A percentile compares a stretch with the other conserved stretches of the same genome.
These are phyloP conservation scores for Orthosia cruda DNA, from an alignment of 2,888 invertebrate species.

Conservation along the genomic window DNA sequence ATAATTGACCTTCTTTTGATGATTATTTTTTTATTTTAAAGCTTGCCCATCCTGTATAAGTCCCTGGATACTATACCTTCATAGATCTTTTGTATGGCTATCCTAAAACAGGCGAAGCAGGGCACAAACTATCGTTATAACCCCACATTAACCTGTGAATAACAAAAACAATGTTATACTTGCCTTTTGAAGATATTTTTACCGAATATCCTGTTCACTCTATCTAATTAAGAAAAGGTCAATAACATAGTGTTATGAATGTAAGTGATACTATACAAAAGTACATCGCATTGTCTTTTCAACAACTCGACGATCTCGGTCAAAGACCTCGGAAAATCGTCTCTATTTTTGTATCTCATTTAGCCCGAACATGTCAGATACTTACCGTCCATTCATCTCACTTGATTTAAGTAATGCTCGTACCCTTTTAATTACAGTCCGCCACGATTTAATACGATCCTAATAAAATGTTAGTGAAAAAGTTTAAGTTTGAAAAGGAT, in stretches of 20 bases:
- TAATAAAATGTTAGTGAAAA: conserved; percentile 37
- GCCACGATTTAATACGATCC: conserved; percentile 35
- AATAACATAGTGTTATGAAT: background rate
- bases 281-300: conserved; percentile 5
- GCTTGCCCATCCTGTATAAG: too few relatives aligned
- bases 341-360: conserved; percentile 40
- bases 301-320: background rate
- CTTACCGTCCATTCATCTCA: conserved; percentile 45
- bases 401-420: conserved; percentile 49
- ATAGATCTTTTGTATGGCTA: too few relatives aligned
- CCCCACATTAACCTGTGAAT: too few relatives aligned
- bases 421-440: conserved; percentile 45
- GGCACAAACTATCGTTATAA: background rate
- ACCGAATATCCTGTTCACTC: background rate
- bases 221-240: conserved; percentile 7
- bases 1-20: too few relatives aligned
- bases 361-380: conserved; percentile 27
- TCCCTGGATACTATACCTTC: too few relatives aligned
- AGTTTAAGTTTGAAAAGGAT: conserved; percentile 21
- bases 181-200: background rate
- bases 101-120: too few relatives aligned
- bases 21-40: too few relatives aligned
- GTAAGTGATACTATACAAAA: background rate
- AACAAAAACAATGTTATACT: too few relatives aligned
- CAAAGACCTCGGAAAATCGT: conserved; percentile 6